These are phyloP conservation scores for Lissocephala sabroskyi DNA, from an alignment of 2,888 invertebrate species.

Conservation along the genomic window DNA sequence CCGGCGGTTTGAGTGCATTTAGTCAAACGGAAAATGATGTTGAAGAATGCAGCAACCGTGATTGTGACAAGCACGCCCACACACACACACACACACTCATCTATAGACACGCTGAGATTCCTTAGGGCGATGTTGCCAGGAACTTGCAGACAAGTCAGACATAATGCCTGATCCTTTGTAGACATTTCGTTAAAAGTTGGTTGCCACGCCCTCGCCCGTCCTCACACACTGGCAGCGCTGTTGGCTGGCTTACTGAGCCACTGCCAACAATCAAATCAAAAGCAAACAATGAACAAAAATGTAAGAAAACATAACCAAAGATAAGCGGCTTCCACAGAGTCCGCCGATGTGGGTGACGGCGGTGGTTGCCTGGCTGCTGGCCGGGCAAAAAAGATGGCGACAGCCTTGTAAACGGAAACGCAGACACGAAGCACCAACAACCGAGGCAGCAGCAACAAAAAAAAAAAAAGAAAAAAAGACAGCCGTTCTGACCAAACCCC, in stretches of 20 bases:
- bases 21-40: slow-evolving; percentile 64
- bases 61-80: background rate
- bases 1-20: slow-evolving; percentile 43
- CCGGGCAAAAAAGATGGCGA: slow-evolving; percentile 18
- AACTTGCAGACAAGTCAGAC: slow-evolving; percentile 7
- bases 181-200: slow-evolving; percentile 67
- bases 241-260: slow-evolving; percentile 13
- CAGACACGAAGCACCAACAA: slow-evolving; percentile 43
- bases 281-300: slow-evolving; percentile 64
- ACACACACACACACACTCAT: background rate
- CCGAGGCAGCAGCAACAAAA: slow-evolving; percentile 29
- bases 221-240: too few species aligned
- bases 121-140: too few species aligned
- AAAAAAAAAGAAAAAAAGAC: slow-evolving; percentile 13
- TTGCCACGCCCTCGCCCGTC: too few species aligned
- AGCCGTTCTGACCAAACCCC: background rate
- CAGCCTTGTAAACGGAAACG: slow-evolving; percentile 50
- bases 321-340: slow-evolving; percentile 50
- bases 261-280: slow-evolving; percentile 65
- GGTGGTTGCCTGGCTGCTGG: slow-evolving; percentile 18
- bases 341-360: too few species aligned
- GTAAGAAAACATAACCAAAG: slow-evolving; percentile 65
- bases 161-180: slow-evolving; percentile 60
- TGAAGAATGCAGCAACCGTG: slow-evolving; percentile 2
- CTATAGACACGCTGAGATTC: too few species aligned